Percentiles rank a stretch among this genome's conserved stretches.
Evolutionary conservation across 2,113 vertebrate genomes (phyloP).

Genomic region (Ondatra zibethicus): DNA sequence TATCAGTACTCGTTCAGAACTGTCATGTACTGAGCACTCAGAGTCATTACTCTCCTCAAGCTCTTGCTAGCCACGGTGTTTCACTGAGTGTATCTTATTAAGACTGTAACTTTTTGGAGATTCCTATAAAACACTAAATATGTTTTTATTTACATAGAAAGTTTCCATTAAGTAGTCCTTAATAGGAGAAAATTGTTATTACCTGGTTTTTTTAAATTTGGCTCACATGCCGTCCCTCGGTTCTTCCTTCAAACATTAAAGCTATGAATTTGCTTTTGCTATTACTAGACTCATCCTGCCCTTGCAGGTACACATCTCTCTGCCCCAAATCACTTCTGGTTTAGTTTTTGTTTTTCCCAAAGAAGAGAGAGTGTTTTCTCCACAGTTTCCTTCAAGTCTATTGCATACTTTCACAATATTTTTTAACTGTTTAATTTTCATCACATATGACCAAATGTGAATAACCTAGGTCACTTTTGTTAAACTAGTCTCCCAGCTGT

Average conservation of each 20-base stretch:
- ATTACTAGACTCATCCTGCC: not conserved
- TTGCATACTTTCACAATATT: not conserved
- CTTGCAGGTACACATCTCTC: not conserved
- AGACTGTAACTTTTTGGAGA: not conserved
- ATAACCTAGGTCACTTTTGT: not conserved
- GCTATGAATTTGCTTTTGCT: not conserved
- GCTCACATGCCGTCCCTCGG: not conserved
- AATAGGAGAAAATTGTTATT: not conserved
- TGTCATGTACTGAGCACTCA: not conserved
- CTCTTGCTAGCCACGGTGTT: fast-evolving
- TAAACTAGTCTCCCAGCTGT: not conserved
- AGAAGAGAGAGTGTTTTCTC: not conserved
- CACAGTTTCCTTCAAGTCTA: not conserved
- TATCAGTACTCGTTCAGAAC: not conserved
- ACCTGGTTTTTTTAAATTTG: not conserved
- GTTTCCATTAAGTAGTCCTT: conserved; percentile 12
- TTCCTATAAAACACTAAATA: not conserved
- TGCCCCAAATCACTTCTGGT: not conserved
- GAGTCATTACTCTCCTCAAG: not conserved
- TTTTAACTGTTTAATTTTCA: not conserved
- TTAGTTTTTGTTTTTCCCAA: not conserved
- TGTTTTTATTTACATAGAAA: not conserved
- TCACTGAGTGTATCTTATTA: not conserved
- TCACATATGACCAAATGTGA: not conserved
- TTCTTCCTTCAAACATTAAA: not conserved